Base-by-base conservation (phyloP, 2,797 vertebrate species). In the Choloepus didactylus region DNA sequence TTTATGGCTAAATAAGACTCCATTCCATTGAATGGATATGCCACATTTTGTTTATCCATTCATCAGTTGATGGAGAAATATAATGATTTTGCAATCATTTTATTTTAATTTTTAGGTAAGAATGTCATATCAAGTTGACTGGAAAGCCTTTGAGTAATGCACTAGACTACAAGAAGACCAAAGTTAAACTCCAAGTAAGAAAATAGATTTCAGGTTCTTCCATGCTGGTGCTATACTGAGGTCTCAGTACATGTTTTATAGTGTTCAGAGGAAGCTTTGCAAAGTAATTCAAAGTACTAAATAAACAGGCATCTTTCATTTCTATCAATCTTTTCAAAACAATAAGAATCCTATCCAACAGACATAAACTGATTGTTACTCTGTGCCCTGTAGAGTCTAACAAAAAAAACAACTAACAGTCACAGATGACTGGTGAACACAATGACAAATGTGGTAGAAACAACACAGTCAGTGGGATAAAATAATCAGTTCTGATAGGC, bases 241-340 rank as follows among this genome's bases (percentile, higher is more conserved):
- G 14, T 84, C 16, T 56, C 87, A 54, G 67, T 27, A 11, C 21
- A 92, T 86, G 54, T 88, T 60, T 44, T 93, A 9, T 8, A 70
- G 19, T 29, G 21, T 86, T 83, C 35, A 49, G 64, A 87, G 83
- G 49, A 80, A 79, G 11, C 44, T 79, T 96, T 85, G 67, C 9
- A 81, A 84, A 96, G 91, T 87, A 9, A 88, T 76, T 73, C 59
- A 88, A 90, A 35, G 21, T 46, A 70, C 64, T 87, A 77, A 72
- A 49, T 89, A 93, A 69, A 73, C 70, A 75, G 56, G 18, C 2
- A 2, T 46, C 35, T 87, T 91, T 16, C 11, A 44, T 96, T 88
- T 89, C 8, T 79, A 73, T 56, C 29, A 67, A 4, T 89, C 3
- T 89, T 97, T 91, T 91, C 11, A 80, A 84, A 90, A 79, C 4